These are phyloP conservation scores for Paramisgurnus dabryanus DNA, from an alignment of 2,113 vertebrate species.

Conservation along the genomic window DNA sequence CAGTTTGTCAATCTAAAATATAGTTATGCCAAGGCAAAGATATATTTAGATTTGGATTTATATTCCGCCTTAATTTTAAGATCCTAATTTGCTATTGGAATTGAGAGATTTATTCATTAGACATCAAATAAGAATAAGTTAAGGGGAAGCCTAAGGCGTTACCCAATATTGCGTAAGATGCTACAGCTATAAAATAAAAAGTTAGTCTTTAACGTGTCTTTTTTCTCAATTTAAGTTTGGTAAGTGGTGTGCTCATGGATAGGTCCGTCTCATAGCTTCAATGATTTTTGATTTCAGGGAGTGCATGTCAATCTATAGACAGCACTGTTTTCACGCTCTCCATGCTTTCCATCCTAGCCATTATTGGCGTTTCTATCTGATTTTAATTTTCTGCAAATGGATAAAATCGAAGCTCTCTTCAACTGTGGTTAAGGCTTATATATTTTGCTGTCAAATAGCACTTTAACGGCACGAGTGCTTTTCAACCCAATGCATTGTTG, in stretches of 20 bases:
- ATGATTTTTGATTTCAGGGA: conserved; percentile 36
- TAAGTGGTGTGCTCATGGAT: conserved; percentile 16
- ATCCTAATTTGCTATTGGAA: conserved; percentile 33
- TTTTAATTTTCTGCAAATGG: conserved; percentile 52
- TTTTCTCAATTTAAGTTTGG: too few relatives aligned
- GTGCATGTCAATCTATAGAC: conserved; percentile 17
- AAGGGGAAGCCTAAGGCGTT: conserved; percentile 2
- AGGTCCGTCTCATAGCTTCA: conserved; percentile 33
- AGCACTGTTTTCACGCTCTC: conserved; percentile 14
- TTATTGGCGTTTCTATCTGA: conserved; percentile 48
- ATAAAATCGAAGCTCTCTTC: conserved; percentile 38
- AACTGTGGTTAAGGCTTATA: conserved; percentile 26
- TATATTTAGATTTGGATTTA: conserved; percentile 13
- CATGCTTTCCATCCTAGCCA: conserved; percentile 12
- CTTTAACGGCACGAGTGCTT: conserved; percentile 45
- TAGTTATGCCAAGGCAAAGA: not conserved
- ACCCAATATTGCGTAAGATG: conserved; percentile 35
- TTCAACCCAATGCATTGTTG: not conserved
- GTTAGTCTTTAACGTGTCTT: too few relatives aligned
- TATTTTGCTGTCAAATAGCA: conserved; percentile 53
- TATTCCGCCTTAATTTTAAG: conserved; percentile 6
- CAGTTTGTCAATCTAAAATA: conserved; percentile 5
- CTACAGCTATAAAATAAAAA: conserved; percentile 15
- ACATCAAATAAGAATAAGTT: conserved; percentile 34
- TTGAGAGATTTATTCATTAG: conserved; percentile 49